Percentiles rank a stretch among this genome's conserved stretches.
phyloP scores from a whole-genome alignment of 2,888 invertebrate species.

The Trileptium ribeirensis region DNA sequence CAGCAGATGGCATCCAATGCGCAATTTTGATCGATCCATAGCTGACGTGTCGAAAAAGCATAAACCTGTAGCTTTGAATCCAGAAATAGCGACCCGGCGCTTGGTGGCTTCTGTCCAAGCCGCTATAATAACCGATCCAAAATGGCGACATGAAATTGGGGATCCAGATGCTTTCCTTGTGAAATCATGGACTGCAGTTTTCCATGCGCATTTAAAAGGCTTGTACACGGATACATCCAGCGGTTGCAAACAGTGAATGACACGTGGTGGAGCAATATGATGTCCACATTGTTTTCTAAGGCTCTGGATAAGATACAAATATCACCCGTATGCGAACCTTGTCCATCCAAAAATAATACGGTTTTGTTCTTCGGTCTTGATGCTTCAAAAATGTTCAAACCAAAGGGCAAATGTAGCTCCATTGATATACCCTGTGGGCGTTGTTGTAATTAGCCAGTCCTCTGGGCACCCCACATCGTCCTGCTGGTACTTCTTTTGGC shows the following conservation, averaged over 20 bases:
- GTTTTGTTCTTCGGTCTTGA: background rate
- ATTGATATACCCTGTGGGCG: background rate
- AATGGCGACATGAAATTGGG: background rate
- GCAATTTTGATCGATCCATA: no score
- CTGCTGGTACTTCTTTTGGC: background rate
- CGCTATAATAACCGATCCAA: background rate
- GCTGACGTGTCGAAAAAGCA: no score
- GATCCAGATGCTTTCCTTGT: background rate
- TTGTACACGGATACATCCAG: background rate
- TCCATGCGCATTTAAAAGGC: background rate
- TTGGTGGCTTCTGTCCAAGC: background rate
- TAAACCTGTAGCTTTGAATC: no score
- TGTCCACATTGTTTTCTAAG: background rate
- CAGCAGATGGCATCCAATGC: no score
- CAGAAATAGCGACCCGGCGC: background rate
- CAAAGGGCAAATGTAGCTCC: background rate
- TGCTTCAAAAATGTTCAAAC: background rate
- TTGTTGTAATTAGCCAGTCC: background rate
- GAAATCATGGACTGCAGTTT: background rate
- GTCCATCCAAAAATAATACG: background rate
- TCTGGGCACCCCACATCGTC: background rate
- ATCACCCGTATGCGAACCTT: background rate
- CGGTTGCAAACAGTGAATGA: background rate
- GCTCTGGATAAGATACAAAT: background rate
- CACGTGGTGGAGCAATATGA: background rate